Evolutionary conservation across 1,140 invertebrate species (phyloP), one percentile per base, ranked within the genome.

Genomic region (Brachionus plicatilis): DNA sequence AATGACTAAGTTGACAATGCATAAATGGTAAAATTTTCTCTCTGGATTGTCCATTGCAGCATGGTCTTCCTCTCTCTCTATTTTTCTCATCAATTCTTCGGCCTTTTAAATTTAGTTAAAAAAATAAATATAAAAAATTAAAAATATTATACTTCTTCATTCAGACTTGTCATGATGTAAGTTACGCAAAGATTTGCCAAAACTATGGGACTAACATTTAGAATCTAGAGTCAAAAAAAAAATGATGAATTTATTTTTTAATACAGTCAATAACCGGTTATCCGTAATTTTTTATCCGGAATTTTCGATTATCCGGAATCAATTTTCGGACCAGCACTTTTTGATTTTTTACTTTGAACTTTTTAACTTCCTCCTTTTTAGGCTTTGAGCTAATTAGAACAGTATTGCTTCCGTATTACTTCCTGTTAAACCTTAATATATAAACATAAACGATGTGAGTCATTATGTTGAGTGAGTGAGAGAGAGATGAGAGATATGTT

Each of bases 101-200:
- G 97, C 98, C 53, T 60, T 89, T 91, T 80, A 56, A 56, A 20
- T 43, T 82, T 11, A 5, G 12, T 45, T 82, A 29, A 17, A 33
- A 68, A 43, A 27, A 17, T 1, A 27, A 1, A 47, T 20, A 7
- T 0, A 27, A 47, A 84, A 27, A 12, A 6, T 24, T 66, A 7
- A 24, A 45, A 7, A n/a, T 14, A n/a, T 12, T 41, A 66, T 83
- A 91, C 90, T 91, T 98, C 96, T 89, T 98, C 95, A 89, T 99
- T 99, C 90, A 98, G 95, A 75, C 95, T 95, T 1, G 95, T 98
- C 96, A 99, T 97, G 85, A 99, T 98, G 88, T 99, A 99, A 66
- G 96, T 97, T 0, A 99, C 97, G 90, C 98, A 99, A 9, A 99
- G 90, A 90, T 99, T 99, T 4, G 97, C 97, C 86, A 99, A 91